Evolutionary conservation across 92 coral and sea anemone species (phyloP).

Genomic region (Ricordea florida): DNA sequence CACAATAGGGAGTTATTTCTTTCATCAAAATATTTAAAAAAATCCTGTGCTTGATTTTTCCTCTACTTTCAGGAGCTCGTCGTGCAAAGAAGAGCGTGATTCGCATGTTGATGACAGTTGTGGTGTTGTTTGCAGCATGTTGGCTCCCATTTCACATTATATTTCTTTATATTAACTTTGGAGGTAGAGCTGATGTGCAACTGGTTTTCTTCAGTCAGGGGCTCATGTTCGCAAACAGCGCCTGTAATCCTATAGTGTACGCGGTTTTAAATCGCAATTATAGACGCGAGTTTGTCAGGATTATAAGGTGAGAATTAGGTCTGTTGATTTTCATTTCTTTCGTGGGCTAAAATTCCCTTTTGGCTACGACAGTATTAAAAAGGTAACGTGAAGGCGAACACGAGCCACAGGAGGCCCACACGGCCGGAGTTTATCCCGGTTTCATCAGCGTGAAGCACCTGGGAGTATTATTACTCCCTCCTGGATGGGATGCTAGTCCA

Average conservation of each 20-base stretch:
- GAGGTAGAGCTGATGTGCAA: not conserved
- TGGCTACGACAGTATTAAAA: conserved; percentile 8
- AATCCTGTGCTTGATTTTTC: not conserved
- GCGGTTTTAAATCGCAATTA: conserved; percentile 85
- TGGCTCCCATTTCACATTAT: conserved; percentile 75
- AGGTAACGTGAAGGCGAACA: not conserved
- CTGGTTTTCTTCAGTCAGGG: conserved; percentile 56
- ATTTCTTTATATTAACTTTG: conserved; percentile 39
- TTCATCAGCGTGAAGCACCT: too few relatives aligned
- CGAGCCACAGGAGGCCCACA: too few relatives aligned
- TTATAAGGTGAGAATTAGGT: conserved; percentile 54
- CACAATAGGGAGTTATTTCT: too few relatives aligned
- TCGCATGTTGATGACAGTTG: conserved; percentile 82
- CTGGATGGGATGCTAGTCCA: not conserved
- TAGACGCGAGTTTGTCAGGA: conserved; percentile 65
- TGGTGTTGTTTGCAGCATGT: conserved; percentile 64
- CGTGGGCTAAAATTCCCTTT: conserved; percentile 22
- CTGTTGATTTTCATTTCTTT: conserved; percentile 26
- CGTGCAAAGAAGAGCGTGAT: conserved; percentile 79
- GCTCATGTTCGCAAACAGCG: conserved; percentile 78
- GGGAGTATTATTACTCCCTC: too few relatives aligned
- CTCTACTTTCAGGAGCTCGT: conserved; percentile 66
- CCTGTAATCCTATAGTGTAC: conserved; percentile 82
- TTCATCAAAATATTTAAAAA: not conserved
- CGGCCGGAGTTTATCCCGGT: too few relatives aligned